These are phyloP conservation scores for Stegophylla sp. DNA, from an alignment of 2,888 invertebrate genomes.

Conservation along the genomic window DNA sequence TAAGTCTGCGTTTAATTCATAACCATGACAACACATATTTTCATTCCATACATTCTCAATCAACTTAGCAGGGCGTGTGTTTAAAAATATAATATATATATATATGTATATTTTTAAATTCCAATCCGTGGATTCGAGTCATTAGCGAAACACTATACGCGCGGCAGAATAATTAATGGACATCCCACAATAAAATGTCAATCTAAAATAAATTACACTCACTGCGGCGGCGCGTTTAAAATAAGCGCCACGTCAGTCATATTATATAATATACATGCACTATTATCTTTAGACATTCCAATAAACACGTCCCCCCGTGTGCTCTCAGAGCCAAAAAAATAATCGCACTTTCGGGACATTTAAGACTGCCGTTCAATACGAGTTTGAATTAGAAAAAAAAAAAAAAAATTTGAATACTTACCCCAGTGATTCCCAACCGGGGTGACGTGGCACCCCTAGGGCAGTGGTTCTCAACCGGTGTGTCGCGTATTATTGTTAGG, in stretches of 20 bases:
- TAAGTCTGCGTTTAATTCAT: conserved; percentile 2
- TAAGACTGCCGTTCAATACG: not conserved
- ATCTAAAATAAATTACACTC: conserved; percentile 13
- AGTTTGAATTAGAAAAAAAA: not conserved
- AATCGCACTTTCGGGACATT: not conserved
- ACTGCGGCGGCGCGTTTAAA: not conserved
- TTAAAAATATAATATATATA: not conserved
- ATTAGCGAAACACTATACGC: not conserved
- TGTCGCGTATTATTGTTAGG: no score
- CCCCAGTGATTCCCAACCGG: no score
- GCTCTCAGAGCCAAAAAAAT: not conserved
- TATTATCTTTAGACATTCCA: not conserved
- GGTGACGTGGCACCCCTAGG: no score
- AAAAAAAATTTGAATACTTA: no score
- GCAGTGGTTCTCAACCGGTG: no score
- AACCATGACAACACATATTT: conserved; percentile 1
- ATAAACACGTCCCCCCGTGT: not conserved
- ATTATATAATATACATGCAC: not conserved
- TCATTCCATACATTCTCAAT: not conserved
- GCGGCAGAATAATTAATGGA: not conserved
- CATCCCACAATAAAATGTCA: conserved; percentile 27
- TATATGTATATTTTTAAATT: not conserved
- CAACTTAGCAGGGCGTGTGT: not conserved
- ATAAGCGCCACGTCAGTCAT: not conserved
- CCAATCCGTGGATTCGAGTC: not conserved